Base-by-base conservation (phyloP, 2,797 vertebrate species). In the Sardinella longiceps region DNA sequence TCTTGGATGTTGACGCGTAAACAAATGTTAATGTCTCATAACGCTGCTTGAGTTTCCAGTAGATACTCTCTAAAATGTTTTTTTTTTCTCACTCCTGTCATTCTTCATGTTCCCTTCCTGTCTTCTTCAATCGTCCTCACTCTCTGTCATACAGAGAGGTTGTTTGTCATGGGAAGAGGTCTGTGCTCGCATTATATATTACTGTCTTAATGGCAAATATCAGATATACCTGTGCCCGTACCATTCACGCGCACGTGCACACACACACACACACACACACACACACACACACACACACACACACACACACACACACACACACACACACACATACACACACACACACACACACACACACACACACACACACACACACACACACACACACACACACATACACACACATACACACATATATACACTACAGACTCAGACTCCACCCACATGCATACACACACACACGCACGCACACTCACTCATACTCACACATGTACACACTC, bases 11-110 rank as follows among this genome's bases (percentile, higher is more conserved):
- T 85, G 89, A 88, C 91, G 90, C 91, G 88, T 90, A 90, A 89
- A 83, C 88, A 92, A 93, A 92, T 87, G 88, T 88, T 92, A 87
- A 92, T 91, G 86, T 89, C 88, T 80, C 82, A 45, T 84, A 89
- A 87, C 83, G 58, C 81, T 18, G 66, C 66, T 74, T 74, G 1
- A 37, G 11, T 74, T 37, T 37, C 30, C 30, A 74, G 66, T 30
- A 37, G 66, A 74, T 70, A 70, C 30, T 39, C 30, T 74, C 30
- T 33, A 83, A 83, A 80, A 85, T 18, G 84, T 84, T 86, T 84
- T 86, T 82, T 14, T 70, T 10, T 37, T 18, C 14, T 5, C 66
- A 33, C 33, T 53, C 48, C 11, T 2, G 11, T 7, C 9, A 30
- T 66, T 66, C 30, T 20, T 37, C 15, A 37, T 56, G 53, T 56